Evolutionary conservation across 2,888 invertebrate genomes (phyloP).

Genomic region (Drosophila tripunctata): DNA sequence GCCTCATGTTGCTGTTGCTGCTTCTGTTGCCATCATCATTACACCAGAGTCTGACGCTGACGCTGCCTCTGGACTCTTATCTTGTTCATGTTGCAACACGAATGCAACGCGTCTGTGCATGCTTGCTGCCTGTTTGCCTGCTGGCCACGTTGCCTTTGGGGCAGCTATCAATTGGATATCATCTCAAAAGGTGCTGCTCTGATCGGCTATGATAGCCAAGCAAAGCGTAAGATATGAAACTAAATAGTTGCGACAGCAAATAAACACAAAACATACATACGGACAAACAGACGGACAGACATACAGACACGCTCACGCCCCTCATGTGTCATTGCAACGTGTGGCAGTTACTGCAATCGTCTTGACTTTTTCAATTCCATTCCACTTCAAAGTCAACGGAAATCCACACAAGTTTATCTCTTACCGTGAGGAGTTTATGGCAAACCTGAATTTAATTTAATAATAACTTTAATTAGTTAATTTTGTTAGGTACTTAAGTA

Average conservation of each 20-base stretch:
- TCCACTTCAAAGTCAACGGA: not conserved
- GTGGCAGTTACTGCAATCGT: not conserved
- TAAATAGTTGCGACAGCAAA: slow-evolving; percentile 36
- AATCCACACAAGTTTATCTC: slow-evolving; percentile 4
- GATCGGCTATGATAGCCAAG: slow-evolving; percentile 48
- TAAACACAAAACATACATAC: too few relatives aligned
- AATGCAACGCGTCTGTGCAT: slow-evolving; percentile 47
- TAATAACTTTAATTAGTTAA: not conserved
- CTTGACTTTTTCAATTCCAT: not conserved
- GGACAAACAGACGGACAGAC: not conserved
- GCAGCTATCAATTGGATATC: slow-evolving; percentile 54
- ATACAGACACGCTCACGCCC: slow-evolving; percentile 28
- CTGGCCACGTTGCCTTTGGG: slow-evolving; percentile 28
- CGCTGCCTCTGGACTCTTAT: too few relatives aligned
- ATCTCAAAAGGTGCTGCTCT: slow-evolving; percentile 46
- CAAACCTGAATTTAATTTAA: not conserved
- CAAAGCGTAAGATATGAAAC: slow-evolving; percentile 26
- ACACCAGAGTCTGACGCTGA: slow-evolving; percentile 38
- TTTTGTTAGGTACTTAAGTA: not conserved
- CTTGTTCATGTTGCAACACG: slow-evolving; percentile 61
- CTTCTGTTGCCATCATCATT: slow-evolving; percentile 39
- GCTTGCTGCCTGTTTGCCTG: slow-evolving; percentile 12
- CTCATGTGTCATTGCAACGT: slow-evolving; percentile 10
- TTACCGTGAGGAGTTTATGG: not conserved
- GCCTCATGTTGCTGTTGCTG: slow-evolving; percentile 18